These are phyloP conservation scores for Drosophila tripunctata DNA, from an alignment of 2,888 invertebrate genomes.

Conservation along the genomic window DNA sequence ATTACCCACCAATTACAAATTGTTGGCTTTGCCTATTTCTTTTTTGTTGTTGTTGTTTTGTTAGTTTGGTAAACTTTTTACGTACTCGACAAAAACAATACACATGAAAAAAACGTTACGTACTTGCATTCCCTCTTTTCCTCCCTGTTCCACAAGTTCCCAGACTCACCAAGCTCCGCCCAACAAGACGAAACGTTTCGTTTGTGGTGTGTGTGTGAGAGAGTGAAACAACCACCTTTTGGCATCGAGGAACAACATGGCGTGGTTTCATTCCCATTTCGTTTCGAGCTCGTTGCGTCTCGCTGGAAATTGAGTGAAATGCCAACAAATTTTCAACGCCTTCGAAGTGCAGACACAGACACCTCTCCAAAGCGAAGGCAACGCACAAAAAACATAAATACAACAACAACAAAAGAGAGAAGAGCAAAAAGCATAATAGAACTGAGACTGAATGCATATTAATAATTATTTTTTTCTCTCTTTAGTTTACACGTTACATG, in stretches of 20 bases:
- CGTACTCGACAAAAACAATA: constrained; percentile 6
- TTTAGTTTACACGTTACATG: constrained; percentile 40
- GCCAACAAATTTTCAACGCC: constrained; percentile 46
- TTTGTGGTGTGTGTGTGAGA: constrained; percentile 9
- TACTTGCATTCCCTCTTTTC: not conserved
- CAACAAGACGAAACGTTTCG: constrained; percentile 36
- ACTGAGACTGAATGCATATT: constrained; percentile 50
- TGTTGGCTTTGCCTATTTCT: constrained; percentile 26
- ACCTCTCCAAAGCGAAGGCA: constrained; percentile 15
- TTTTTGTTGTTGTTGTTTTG: constrained; percentile 31
- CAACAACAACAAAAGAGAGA: constrained; percentile 7
- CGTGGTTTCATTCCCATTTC: constrained; percentile 74
- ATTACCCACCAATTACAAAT: constrained; percentile 65
- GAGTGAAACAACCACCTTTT: constrained; percentile 48
- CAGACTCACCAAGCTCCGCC: constrained; percentile 57
- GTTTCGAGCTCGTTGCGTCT: constrained; percentile 38
- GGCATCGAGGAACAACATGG: constrained; percentile 71
- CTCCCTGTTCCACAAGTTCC: not conserved
- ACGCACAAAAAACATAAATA: constrained; percentile 21
- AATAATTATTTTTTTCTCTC: constrained; percentile 45
- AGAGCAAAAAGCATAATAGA: constrained; percentile 16
- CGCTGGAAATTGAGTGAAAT: constrained; percentile 59
- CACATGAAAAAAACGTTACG: constrained; percentile 8
- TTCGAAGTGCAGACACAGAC: constrained; percentile 54
- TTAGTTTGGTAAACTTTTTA: constrained; percentile 23